These are phyloP conservation scores for Molanna angustata DNA, from an alignment of 2,888 invertebrate species.

Conservation along the genomic window DNA sequence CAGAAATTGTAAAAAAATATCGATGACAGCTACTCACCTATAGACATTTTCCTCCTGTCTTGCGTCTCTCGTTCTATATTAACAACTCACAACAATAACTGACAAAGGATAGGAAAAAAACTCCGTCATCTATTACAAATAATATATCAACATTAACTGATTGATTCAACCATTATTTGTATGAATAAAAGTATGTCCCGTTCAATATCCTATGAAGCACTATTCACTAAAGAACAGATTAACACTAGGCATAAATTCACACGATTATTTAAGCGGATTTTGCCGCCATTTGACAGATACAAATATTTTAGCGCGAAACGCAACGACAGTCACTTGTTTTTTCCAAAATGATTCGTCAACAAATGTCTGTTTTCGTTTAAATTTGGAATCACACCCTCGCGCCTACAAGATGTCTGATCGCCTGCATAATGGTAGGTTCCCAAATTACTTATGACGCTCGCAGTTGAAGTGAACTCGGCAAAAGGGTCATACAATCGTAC, in stretches of 20 bases:
- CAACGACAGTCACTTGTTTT: slow-evolving; percentile 12
- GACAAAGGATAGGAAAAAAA: slow-evolving; percentile 12
- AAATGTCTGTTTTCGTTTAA: slow-evolving; percentile 20
- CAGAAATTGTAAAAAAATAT: too few species aligned
- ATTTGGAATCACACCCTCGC: slow-evolving; percentile 24
- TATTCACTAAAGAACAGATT: too few species aligned
- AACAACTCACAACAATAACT: slow-evolving; percentile 18
- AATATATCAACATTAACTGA: too few species aligned
- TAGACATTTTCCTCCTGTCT: slow-evolving; percentile 25
- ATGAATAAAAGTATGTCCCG: not conserved
- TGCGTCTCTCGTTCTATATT: slow-evolving; percentile 14
- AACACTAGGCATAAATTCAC: not conserved
- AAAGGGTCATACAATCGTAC: not conserved
- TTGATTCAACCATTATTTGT: slow-evolving; percentile 12
- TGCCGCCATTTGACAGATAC: slow-evolving; percentile 10
- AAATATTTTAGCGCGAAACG: slow-evolving; percentile 8
- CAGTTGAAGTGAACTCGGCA: too few species aligned
- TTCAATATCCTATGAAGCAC: not conserved
- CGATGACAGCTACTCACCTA: too few species aligned
- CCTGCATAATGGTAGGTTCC: not conserved
- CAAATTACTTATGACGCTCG: too few species aligned
- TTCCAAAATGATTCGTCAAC: slow-evolving; percentile 13
- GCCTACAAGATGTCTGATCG: slow-evolving; percentile 19
- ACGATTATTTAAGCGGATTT: not conserved
- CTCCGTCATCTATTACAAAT: slow-evolving; percentile 17